Base-by-base conservation (phyloP, 2,888 invertebrate genomes). In the Syritta pipiens region DNA sequence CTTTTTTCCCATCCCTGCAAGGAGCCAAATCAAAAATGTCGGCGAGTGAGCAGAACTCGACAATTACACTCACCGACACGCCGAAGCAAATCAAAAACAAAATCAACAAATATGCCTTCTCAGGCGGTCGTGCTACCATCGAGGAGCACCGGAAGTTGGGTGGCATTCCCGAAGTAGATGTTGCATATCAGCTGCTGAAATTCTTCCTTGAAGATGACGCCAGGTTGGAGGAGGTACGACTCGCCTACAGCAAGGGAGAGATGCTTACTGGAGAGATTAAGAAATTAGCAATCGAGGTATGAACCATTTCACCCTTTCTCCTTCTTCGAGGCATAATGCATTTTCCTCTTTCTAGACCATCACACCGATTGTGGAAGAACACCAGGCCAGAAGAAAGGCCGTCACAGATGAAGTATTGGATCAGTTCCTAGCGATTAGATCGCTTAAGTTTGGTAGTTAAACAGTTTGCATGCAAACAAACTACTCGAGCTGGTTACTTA, bases 1-100 rank as follows among this genome's bases (percentile, higher is more conserved):
- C 93, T 72, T 98, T 99, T 91, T 94, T 97, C 82, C 98, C 97
- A 0, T 96, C 98, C 0, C 89, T 99, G 48, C 99, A 98, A 89
- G 99, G 99, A 0, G 96, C 98, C 0, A 95, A 96, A 86, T 96
- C 97, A 17, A 99, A 99, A 90, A 99, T 99, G 99, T 98, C 98
- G 6, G 96, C 98, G 9, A 97, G 97, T 84, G 98, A 98, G 84
- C 91, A 92, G 3, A 98, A 96, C 86, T 95, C 98, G 0, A 96
- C 99, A 0, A 95, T 99, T 83, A 98, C 94, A 89, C 90, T 99
- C n/a, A 97, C 94, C 2, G 99, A 99, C 85, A 96, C 97, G 0
- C 91, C 97, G 0, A 97, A 98, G 84, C 96, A 98, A 89, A 94
- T 99, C 76, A 98, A 98, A 88, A 97, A 94, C 85, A 99, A 99